A percentile compares a stretch with the other conserved stretches of the same genome.
These are phyloP conservation scores for Drosophila gaucha DNA, from an alignment of 2,888 invertebrate genomes.

Conservation along the genomic window DNA sequence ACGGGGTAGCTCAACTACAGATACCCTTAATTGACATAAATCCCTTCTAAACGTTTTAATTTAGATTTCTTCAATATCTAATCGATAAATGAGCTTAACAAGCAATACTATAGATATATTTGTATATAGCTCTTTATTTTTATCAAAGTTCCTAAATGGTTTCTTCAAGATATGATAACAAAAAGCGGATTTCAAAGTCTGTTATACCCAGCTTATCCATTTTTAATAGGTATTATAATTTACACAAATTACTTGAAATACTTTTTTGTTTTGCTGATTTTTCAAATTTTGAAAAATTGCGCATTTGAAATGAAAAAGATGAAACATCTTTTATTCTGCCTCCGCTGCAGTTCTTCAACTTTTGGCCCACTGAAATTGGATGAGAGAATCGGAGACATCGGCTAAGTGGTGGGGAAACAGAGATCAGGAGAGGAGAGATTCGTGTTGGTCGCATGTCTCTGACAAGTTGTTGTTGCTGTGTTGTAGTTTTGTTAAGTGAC, in stretches of 20 bases:
- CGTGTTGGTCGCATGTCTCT: conserved; percentile 60
- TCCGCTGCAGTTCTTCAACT: conserved; percentile 61
- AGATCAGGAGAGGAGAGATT: conserved; percentile 46
- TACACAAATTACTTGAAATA: conserved; percentile 19
- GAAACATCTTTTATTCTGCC: conserved; percentile 18
- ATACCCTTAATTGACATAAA: too few species aligned
- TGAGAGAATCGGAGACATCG: conserved; percentile 17
- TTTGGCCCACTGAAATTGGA: conserved; percentile 45
- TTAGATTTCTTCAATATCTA: background rate
- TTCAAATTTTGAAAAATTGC: conserved; percentile 34
- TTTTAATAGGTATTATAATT: conserved; percentile 5
- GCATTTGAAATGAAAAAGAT: conserved; percentile 32
- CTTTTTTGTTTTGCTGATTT: conserved; percentile 14
- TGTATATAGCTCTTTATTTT: too few species aligned
- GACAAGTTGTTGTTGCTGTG: conserved; percentile 39
- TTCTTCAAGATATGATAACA: too few species aligned
- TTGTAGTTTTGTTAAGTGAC: conserved; percentile 59
- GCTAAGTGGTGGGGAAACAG: background rate
- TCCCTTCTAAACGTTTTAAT: too few species aligned
- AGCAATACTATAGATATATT: too few species aligned
- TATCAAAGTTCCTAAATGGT: too few species aligned
- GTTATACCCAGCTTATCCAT: background rate
- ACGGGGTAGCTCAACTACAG: background rate
- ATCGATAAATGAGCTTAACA: background rate
- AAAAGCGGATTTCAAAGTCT: too few species aligned